phyloP scores from a whole-genome alignment of 64 coral and sea anemone species.

The Montipora capricornis region DNA sequence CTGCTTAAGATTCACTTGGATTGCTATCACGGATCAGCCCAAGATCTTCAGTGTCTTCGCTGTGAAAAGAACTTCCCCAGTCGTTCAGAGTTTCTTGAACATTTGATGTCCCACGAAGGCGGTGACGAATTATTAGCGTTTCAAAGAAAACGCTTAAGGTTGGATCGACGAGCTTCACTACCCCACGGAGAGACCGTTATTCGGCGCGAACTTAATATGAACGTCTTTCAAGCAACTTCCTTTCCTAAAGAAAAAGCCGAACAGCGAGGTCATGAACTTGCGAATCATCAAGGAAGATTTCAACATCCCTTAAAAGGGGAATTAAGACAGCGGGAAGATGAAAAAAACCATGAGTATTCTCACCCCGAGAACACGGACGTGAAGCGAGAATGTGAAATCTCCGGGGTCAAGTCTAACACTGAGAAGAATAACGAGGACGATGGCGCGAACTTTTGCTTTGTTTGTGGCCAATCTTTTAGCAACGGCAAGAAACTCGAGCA shows the following conservation, averaged over 20 bases:
- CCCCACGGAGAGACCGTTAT: slow-evolving; percentile 23
- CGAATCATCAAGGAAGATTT: not conserved
- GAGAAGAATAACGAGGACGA: slow-evolving; percentile 47
- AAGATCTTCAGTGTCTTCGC: slow-evolving; percentile 53
- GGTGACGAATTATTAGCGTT: slow-evolving; percentile 61
- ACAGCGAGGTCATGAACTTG: not conserved
- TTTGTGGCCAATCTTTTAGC: slow-evolving; percentile 79
- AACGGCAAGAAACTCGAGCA: slow-evolving; percentile 88
- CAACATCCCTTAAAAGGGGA: not conserved
- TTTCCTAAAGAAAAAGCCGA: not conserved
- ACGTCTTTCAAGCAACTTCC: not conserved
- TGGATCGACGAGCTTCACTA: slow-evolving; percentile 40
- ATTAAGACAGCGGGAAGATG: not conserved
- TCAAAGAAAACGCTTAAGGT: slow-evolving; percentile 68
- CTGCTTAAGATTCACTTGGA: slow-evolving; percentile 93
- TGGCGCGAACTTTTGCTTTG: slow-evolving; percentile 72
- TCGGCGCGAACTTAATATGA: slow-evolving; percentile 24
- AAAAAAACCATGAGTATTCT: not conserved
- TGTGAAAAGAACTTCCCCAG: slow-evolving; percentile 71
- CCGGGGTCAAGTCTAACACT: not conserved
- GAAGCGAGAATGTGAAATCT: not conserved
- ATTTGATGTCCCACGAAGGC: slow-evolving; percentile 89
- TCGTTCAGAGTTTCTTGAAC: slow-evolving; percentile 79
- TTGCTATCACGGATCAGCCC: slow-evolving; percentile 80
- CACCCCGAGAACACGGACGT: not conserved